Base-by-base conservation (phyloP, 2,888 invertebrate species). In the Plagiodera versicolora region DNA sequence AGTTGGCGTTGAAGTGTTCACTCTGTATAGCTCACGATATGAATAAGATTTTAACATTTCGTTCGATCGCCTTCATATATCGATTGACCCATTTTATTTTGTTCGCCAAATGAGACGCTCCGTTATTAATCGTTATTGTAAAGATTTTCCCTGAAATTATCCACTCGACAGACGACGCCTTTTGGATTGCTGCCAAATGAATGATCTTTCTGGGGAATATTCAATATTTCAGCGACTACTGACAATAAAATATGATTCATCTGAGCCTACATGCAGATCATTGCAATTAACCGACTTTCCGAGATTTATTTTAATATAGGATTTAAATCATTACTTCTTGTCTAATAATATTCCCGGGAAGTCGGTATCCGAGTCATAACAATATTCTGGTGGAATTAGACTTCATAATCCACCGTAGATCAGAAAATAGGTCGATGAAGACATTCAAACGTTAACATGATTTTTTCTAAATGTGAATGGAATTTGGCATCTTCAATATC, bases 211-310 rank as follows among this genome's bases (percentile, higher is more conserved):
- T 51, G 58, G 50, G 39, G 58, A 39, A 39, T 39, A 39, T 39
- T 39, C 14, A 39, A 58, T 51, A 58, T 62, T 62, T 62, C 62
- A 62, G 48, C 62, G 48, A 39, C 30, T 24, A 51, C 52, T 39
- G 52, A 55, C 58, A 62, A 62, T 62, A 62, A 62, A 61, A 62
- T 45, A 51, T 62, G 62, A 62, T 62, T 62, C 62, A 62, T 62
- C 52, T n/a, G 55, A 47, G 58, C 58, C 56, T 62, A 58, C 55
- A 45, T 58, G 56, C 17, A 56, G 52, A 58, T 56, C 58, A 55
- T 48, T 32, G 58, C 56, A 62, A 62, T 62, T 62, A 56, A 62
- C 51, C 47, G 51, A 60, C 50, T 60, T 49, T 55, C 55, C 49
- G 46, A 55, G 50, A 39, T 39, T 39, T 39, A 39, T 39, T 14